Base-by-base conservation (phyloP, 2,888 invertebrate genomes). In the Phengaris arion region DNA sequence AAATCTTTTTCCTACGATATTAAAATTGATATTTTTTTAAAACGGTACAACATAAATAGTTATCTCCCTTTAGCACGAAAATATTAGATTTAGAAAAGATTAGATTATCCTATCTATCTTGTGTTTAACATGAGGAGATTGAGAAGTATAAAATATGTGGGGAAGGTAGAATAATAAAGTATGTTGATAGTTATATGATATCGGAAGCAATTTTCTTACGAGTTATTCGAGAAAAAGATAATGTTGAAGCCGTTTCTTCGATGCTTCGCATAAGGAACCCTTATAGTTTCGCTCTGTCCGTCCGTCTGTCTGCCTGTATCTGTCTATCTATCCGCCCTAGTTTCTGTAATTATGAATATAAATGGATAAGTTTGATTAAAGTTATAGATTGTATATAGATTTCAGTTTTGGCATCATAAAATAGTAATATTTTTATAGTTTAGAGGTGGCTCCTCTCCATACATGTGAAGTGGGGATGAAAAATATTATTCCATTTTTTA, bases 131-230 rank as follows among this genome's bases (percentile, higher is more conserved):
- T 64, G 64, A 64, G 35, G 13, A 64, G 12, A 64, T 64, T 64
- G 64, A 64, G 64, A 64, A 35, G 35, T 64, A 64, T 64, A 64
- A 64, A 64, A 45, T 64, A 64, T 64, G 64, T 64, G 64, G 13
- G 64, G 35, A 64, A 64, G 70, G 48, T 12, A 10, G 10, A 51
- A 69, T 69, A 15, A 22, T 70, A 70, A 72, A 72, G 10, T 52
- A 52, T 35, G 15, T 72, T 52, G 22, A 52, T 22, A 72, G 52
- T 72, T 6, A 72, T 12, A 52, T 72, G 54, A 52, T 54, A 72
- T 72, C 52, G 54, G 54, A 72, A 72, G 52, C 51, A 35, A 35
- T 35, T 72, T 52, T 22, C 72, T 54, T 6, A 7, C 45, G 54
- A 72, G 54, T 54, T 52, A 13, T 72, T 35, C 69, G 45, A 22